Conservation (phyloP, 2,113 vertebrate species). For the Aviceda subcristata region DNA sequence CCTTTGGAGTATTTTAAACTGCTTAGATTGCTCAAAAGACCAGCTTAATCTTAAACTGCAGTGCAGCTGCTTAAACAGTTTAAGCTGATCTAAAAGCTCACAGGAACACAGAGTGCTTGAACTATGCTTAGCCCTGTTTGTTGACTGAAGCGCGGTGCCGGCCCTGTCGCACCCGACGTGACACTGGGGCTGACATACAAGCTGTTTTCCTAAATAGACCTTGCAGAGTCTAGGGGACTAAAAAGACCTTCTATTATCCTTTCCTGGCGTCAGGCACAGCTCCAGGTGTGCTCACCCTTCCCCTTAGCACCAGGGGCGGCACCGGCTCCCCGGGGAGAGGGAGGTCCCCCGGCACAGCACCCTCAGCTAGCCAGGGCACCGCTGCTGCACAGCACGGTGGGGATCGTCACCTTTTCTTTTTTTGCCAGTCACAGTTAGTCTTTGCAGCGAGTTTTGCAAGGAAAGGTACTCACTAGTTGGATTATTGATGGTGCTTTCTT, state of each 20-base stretch:
- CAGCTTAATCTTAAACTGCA: slow-evolving; percentile 53
- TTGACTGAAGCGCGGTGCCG: background rate
- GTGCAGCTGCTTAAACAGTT: slow-evolving; percentile 57
- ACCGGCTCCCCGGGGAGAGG: background rate
- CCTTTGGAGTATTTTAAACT: slow-evolving; percentile 61
- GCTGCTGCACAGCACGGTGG: background rate
- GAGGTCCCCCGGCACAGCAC: background rate
- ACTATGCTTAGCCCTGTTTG: background rate
- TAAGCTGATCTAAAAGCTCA: slow-evolving; percentile 52
- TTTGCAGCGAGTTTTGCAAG: background rate
- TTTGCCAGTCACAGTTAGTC: background rate
- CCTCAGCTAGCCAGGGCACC: background rate
- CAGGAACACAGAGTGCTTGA: slow-evolving; percentile 12
- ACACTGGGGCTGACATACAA: background rate
- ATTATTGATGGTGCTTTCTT: background rate
- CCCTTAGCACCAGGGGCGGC: background rate
- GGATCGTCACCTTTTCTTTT: background rate
- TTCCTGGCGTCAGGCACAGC: background rate
- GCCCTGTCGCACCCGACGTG: background rate
- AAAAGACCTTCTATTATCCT: background rate
- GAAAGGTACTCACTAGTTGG: background rate
- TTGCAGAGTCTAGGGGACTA: background rate
- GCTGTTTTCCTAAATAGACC: background rate
- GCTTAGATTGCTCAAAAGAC: slow-evolving; percentile 55
- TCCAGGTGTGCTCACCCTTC: background rate